Conservation (phyloP, 2,888 invertebrate genomes). For the Drosophila buzzatii region DNA sequence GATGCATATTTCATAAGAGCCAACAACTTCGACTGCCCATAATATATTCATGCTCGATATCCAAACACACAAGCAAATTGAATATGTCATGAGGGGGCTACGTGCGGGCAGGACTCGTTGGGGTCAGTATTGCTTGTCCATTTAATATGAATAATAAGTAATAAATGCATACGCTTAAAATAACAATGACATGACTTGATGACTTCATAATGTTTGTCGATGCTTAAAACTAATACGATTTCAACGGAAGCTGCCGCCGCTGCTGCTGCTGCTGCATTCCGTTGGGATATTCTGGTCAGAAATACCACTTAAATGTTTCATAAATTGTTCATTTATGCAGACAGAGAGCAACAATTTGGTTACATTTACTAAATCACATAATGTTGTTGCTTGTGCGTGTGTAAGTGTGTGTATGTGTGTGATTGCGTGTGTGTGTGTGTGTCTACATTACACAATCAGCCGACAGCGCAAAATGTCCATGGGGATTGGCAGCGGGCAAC, state of each 20-base stretch:
- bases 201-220: constrained; percentile 39
- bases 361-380: constrained; percentile 26
- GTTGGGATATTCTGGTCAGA: constrained; percentile 4
- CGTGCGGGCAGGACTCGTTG: not conserved
- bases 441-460: constrained; percentile 64
- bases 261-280: constrained; percentile 15
- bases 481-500: constrained; percentile 48
- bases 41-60: constrained; percentile 53
- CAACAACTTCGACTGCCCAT: constrained; percentile 25
- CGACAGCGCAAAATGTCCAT: constrained; percentile 48
- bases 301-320: constrained; percentile 48
- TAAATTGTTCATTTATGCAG: constrained; percentile 66
- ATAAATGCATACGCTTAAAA: constrained; percentile 39
- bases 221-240: constrained; percentile 44
- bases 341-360: constrained; percentile 20
- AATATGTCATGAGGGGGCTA: constrained; percentile 10
- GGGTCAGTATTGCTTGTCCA: constrained; percentile 11
- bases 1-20: constrained; percentile 55
- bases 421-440: constrained; percentile 27
- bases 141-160: constrained; percentile 50
- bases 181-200: constrained; percentile 41
- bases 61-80: constrained; percentile 37
- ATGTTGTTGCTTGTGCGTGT: not conserved
- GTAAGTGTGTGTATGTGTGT: constrained; percentile 15
- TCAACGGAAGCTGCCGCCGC: constrained; percentile 13